A percentile compares a stretch with the other conserved stretches of the same genome.
These are phyloP conservation scores for Oncopeltus fasciatus DNA, from an alignment of 1,140 invertebrate species.

Conservation along the genomic window DNA sequence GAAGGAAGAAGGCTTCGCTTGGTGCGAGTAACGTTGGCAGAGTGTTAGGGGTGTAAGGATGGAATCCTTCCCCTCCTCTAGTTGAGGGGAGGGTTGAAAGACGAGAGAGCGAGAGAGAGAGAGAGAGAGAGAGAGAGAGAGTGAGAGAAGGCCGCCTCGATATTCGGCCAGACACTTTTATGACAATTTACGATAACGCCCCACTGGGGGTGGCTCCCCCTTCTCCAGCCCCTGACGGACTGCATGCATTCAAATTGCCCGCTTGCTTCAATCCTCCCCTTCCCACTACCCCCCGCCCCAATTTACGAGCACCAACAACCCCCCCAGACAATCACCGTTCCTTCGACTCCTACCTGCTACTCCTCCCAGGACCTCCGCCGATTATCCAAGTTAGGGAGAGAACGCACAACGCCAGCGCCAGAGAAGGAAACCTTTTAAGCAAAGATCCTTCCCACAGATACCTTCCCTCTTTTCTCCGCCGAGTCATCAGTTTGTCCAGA, in stretches of 20 bases:
- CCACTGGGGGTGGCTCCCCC: too few species aligned
- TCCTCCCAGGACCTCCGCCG: background rate
- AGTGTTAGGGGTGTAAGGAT: background rate
- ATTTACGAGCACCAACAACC: slow-evolving; percentile 16
- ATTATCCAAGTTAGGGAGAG: background rate
- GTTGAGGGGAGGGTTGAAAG: background rate
- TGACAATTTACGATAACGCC: slow-evolving; percentile 21
- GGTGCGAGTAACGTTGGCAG: background rate
- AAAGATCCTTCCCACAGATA: background rate
- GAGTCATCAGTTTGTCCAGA: background rate
- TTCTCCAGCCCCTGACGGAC: slow-evolving; percentile 20
- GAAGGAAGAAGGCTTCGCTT: slow-evolving; percentile 2
- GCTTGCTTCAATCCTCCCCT: slow-evolving; percentile 20
- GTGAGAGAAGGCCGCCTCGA: slow-evolving; percentile 10
- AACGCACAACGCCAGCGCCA: background rate
- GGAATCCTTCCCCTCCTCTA: too few species aligned
- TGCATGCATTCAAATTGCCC: slow-evolving; percentile 22
- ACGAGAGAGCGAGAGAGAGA: background rate
- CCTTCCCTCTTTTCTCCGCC: background rate
- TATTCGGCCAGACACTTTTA: slow-evolving; percentile 21
- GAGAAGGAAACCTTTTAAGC: background rate
- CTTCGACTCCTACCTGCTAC: background rate
- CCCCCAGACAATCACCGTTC: slow-evolving; percentile 1
- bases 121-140: slow-evolving; percentile 3
- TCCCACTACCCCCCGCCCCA: slow-evolving; percentile 14